These are phyloP conservation scores for Lucilia sericata DNA, from an alignment of 1,140 invertebrate genomes.

Conservation along the genomic window DNA sequence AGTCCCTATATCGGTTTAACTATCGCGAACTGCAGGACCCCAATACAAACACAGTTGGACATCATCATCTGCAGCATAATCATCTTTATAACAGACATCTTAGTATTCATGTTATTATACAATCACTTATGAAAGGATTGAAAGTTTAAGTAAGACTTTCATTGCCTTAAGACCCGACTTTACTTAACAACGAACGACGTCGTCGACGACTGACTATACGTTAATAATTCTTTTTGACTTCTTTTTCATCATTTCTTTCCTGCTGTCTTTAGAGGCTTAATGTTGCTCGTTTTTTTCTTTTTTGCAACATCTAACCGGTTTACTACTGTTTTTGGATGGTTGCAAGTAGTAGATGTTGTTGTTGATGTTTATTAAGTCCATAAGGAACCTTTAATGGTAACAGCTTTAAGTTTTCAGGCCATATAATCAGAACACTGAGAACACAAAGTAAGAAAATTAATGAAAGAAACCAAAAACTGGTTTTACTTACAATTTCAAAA, in stretches of 20 bases:
- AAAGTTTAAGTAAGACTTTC: constrained; percentile 19
- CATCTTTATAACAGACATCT: not conserved
- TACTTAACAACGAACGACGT: not conserved
- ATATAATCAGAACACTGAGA: not conserved
- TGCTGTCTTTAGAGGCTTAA: not conserved
- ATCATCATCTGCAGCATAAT: not conserved
- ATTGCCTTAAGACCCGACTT: constrained; percentile 8
- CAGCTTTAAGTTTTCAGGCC: not conserved
- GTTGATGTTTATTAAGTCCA: not conserved
- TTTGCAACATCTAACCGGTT: not conserved
- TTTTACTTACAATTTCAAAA: not conserved
- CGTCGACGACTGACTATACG: no score
- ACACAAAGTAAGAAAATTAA: not conserved
- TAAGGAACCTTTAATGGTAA: constrained; percentile 25
- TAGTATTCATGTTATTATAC: not conserved
- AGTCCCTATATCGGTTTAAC: no score
- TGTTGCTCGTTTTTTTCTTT: not conserved
- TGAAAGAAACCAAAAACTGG: constrained; percentile 3
- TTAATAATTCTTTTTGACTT: not conserved
- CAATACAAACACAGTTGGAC: no score
- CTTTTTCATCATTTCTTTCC: not conserved
- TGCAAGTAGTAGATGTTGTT: not conserved
- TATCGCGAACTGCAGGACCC: no score
- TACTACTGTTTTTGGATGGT: not conserved
- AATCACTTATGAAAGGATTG: constrained; percentile 16